These are phyloP conservation scores for Ormyrus nitidulus DNA, from an alignment of 2,888 invertebrate species.

Conservation along the genomic window DNA sequence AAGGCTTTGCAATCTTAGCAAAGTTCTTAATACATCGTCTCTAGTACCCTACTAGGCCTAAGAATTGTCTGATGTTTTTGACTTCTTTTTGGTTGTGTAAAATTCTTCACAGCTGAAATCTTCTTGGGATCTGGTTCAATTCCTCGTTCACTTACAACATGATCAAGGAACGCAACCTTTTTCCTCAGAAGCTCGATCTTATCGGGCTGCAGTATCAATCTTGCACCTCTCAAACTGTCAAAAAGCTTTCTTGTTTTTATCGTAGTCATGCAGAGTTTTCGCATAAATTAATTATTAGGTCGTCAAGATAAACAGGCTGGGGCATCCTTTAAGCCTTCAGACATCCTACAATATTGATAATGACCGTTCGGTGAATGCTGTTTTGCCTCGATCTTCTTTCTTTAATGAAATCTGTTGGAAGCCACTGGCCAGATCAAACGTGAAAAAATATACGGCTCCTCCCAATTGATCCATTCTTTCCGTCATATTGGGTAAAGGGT, in stretches of 20 bases:
- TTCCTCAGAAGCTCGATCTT: background rate
- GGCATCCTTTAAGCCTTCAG: background rate
- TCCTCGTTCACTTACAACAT: background rate
- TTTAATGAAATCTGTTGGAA: too few species aligned
- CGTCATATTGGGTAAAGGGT: background rate
- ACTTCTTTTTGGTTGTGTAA: background rate
- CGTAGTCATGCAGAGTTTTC: background rate
- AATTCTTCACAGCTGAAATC: background rate
- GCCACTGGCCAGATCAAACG: background rate
- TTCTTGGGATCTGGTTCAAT: background rate
- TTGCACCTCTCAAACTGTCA: background rate
- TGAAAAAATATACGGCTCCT: background rate
- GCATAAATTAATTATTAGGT: background rate
- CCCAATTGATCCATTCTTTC: background rate
- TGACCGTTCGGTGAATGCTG: too few species aligned
- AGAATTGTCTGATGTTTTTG: background rate
- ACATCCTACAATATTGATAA: background rate
- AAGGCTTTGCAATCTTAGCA: background rate
- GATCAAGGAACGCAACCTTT: conserved; percentile 2
- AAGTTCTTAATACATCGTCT: background rate
- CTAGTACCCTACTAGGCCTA: background rate
- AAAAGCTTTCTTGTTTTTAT: background rate
- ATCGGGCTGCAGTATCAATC: background rate
- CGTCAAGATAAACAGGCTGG: background rate
- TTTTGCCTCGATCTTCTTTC: too few species aligned